These are phyloP conservation scores for Ammodytes dubius DNA, from an alignment of 2,113 vertebrate genomes.

Conservation along the genomic window DNA sequence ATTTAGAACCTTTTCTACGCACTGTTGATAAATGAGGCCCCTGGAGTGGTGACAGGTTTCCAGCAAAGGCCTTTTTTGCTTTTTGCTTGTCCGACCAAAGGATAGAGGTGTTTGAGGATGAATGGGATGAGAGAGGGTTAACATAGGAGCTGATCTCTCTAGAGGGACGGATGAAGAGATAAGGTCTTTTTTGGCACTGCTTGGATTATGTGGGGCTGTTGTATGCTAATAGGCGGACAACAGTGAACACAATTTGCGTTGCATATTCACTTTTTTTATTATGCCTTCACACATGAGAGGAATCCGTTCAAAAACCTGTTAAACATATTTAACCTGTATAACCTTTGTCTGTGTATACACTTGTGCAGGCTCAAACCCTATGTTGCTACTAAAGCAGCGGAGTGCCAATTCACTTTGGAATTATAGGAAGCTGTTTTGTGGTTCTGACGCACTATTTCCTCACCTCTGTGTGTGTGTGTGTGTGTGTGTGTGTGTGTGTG, in stretches of 20 bases:
- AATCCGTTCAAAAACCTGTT: background rate
- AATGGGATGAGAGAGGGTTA: background rate
- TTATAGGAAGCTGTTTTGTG: slow-evolving; percentile 42
- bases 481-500: slow-evolving; percentile 48
- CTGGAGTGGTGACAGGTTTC: slow-evolving; percentile 1
- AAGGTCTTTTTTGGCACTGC: background rate
- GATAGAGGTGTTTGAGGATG: slow-evolving; percentile 28
- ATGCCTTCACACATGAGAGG: background rate
- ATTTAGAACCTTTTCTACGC: too few species aligned
- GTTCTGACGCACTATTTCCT: slow-evolving; percentile 46
- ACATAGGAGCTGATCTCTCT: slow-evolving; percentile 1
- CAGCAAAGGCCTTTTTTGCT: slow-evolving; percentile 23
- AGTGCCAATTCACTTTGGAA: slow-evolving; percentile 23
- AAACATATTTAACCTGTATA: background rate
- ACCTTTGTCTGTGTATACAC: background rate
- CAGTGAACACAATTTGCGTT: background rate
- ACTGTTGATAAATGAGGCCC: too few species aligned
- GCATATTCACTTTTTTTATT: background rate
- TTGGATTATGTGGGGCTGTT: background rate
- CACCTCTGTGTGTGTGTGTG: slow-evolving; percentile 29
- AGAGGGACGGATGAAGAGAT: background rate
- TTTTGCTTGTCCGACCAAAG: background rate
- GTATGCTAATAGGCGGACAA: background rate
- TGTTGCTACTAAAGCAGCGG: slow-evolving; percentile 6
- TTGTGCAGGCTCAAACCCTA: background rate